Conservation (phyloP, 1,140 invertebrate species). For the Lepidurus apus region DNA sequence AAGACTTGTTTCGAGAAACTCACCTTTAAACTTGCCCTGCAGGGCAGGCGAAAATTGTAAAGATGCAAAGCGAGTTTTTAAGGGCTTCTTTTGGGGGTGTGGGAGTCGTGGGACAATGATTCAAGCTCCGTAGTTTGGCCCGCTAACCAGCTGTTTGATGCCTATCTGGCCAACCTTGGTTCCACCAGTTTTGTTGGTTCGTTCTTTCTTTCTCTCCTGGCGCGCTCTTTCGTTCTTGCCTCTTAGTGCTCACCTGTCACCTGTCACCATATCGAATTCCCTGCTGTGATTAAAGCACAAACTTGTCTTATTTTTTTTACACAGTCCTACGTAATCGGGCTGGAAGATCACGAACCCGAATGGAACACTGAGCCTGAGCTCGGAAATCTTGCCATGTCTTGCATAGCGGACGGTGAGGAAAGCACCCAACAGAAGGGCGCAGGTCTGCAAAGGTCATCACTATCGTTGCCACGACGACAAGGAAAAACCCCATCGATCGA, state of each 20-base stretch:
- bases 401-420: not conserved
- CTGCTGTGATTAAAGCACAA: slow-evolving; percentile 12
- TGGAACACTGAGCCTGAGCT: slow-evolving; percentile 2
- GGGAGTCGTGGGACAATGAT: no score
- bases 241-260: not conserved
- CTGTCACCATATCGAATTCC: slow-evolving; percentile 19
- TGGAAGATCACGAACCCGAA: not conserved
- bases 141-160: not conserved
- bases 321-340: not conserved
- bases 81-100: no score
- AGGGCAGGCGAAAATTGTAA: no score
- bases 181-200: not conserved
- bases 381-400: not conserved
- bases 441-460: slow-evolving; percentile 21
- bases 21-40: no score
- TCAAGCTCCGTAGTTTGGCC: not conserved
- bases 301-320: not conserved
- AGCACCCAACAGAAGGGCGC: not conserved
- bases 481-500: slow-evolving; percentile 21
- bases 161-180: not conserved
- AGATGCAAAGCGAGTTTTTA: no score
- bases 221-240: not conserved
- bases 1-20: no score
- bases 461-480: slow-evolving; percentile 21
- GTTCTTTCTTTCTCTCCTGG: not conserved